A percentile compares a stretch with the other conserved stretches of the same genome.
Conservation (phyloP, 1,140 invertebrate species). For the Atta cephalotes region DNA sequence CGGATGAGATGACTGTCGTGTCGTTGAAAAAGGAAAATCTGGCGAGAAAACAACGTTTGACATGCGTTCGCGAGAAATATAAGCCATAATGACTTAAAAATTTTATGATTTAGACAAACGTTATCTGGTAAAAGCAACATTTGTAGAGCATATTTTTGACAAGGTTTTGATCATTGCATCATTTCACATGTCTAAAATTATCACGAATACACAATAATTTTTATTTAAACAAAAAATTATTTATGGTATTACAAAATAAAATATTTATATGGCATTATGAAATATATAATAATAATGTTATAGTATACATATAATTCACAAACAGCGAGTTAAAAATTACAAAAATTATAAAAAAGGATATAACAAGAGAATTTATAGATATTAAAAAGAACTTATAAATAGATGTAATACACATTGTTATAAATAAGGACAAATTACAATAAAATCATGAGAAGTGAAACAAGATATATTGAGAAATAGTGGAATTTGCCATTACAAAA, state of each 20-base stretch:
- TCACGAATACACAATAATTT: neutral
- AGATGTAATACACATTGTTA: too few species aligned
- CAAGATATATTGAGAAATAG: too few species aligned
- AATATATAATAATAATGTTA: neutral
- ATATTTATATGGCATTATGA: neutral
- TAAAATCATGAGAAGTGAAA: too few species aligned
- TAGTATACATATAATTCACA: too few species aligned
- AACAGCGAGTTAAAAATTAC: too few species aligned
- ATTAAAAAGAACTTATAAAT: too few species aligned
- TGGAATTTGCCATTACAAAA: too few species aligned
- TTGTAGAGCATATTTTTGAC: neutral
- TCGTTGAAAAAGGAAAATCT: slow-evolving; percentile 68
- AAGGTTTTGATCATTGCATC: neutral
- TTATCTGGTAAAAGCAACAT: neutral
- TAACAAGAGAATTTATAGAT: too few species aligned
- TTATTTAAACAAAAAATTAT: neutral
- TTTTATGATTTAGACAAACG: neutral
- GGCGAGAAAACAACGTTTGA: slow-evolving; percentile 25
- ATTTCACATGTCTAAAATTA: neutral
- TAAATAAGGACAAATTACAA: too few species aligned
- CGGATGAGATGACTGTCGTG: slow-evolving; percentile 64
- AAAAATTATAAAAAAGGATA: too few species aligned
- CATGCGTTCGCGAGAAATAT: neutral
- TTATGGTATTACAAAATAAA: neutral
- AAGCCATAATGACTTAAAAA: neutral